Conservation (phyloP, 2,113 vertebrate species). For the Sinosuthora webbiana region DNA sequence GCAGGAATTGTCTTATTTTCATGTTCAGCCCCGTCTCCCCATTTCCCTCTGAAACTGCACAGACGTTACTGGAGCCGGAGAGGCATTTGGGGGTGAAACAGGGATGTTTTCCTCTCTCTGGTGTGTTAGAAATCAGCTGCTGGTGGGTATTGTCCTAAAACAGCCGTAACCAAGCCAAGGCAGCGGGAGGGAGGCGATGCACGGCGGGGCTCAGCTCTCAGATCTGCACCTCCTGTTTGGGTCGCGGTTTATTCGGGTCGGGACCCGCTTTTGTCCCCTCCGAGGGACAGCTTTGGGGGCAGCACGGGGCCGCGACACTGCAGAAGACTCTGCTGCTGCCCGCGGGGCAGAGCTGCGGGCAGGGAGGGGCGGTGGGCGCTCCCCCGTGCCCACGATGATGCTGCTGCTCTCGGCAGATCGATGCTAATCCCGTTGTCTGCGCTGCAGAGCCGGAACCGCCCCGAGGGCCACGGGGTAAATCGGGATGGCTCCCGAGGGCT, state of each 20-base stretch:
- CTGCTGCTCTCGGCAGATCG: neutral
- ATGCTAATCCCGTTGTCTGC: neutral
- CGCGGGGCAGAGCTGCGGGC: neutral
- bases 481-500: neutral
- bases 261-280: neutral
- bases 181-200: neutral
- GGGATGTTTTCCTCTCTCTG: neutral
- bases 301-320: accelerated
- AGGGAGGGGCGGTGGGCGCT: neutral
- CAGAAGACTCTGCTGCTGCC: neutral
- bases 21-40: accelerated
- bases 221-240: accelerated
- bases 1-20: neutral
- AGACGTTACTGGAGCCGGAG: accelerated
- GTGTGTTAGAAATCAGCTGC: neutral
- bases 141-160: neutral
- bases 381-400: neutral
- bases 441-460: neutral
- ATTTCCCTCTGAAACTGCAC: neutral
- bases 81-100: neutral
- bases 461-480: neutral
- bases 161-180: neutral
- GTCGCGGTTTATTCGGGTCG: accelerated
- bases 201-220: neutral
- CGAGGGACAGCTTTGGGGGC: accelerated